Conservation (phyloP, 2,797 vertebrate genomes). For the Mus minutoides region DNA sequence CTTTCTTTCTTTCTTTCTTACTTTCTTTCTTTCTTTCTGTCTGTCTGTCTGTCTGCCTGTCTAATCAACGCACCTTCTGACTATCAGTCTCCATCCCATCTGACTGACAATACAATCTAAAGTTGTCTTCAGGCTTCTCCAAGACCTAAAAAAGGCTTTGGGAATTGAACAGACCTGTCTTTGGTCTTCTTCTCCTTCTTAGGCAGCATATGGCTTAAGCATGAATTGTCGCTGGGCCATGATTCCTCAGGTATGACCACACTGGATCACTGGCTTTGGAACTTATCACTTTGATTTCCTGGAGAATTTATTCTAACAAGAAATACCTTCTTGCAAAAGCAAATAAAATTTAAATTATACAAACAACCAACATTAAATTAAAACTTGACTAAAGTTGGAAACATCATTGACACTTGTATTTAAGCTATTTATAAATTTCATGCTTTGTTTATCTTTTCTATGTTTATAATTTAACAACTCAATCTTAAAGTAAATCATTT, state of each 20-base stretch:
- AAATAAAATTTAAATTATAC: not conserved
- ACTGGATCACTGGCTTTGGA: not conserved
- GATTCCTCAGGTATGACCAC: not conserved
- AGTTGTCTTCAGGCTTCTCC: not conserved
- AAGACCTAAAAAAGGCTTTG: not conserved
- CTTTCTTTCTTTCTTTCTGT: not conserved
- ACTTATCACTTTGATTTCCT: not conserved
- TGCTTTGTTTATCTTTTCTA: not conserved
- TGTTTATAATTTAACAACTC: not conserved
- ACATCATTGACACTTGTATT: not conserved
- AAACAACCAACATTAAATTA: not conserved
- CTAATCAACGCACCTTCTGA: not conserved
- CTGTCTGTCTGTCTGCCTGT: too few species aligned
- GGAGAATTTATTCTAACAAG: not conserved
- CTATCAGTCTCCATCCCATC: not conserved
- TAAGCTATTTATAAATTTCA: conserved; percentile 4
- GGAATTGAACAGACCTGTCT: not conserved
- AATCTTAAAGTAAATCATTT: not conserved
- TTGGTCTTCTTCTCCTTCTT: not conserved
- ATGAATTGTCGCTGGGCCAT: not conserved
- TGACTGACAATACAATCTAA: not conserved
- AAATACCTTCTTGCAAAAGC: not conserved
- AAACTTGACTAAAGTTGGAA: not conserved
- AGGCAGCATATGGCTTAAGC: not conserved
- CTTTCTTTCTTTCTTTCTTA: not conserved